These are phyloP conservation scores for Dryas iulia DNA, from an alignment of 1,140 invertebrate genomes.

Conservation along the genomic window DNA sequence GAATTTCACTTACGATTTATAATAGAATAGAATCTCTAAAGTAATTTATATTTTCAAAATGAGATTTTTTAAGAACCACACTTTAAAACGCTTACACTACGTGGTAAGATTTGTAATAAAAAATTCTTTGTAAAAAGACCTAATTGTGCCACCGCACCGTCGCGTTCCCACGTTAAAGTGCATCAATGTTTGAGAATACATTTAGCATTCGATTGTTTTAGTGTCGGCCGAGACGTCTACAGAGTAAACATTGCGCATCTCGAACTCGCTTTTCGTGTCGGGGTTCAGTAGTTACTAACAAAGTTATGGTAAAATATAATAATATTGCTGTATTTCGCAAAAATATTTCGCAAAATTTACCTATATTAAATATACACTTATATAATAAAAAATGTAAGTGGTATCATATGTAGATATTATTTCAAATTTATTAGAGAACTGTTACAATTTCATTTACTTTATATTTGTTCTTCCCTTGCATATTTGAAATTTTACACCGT, in stretches of 20 bases:
- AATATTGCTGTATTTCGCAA: not conserved
- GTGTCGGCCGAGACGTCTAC: constrained; percentile 69
- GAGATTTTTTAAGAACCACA: too few relatives aligned
- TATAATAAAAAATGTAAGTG: not conserved
- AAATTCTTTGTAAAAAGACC: constrained; percentile 46
- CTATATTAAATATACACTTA: too few relatives aligned
- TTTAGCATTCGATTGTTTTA: constrained; percentile 80
- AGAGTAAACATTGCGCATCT: constrained; percentile 62
- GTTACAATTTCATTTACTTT: not conserved
- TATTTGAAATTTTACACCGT: constrained; percentile 30
- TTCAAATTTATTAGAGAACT: not conserved
- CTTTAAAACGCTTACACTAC: not conserved
- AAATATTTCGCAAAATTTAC: too few relatives aligned
- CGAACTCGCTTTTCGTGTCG: constrained; percentile 13
- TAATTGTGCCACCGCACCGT: constrained; percentile 69
- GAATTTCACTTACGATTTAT: not conserved
- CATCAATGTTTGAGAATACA: constrained; percentile 70
- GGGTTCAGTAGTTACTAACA: not conserved
- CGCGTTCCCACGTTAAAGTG: constrained; percentile 76
- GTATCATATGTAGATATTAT: not conserved
- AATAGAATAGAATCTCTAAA: not conserved
- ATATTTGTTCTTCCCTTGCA: constrained; percentile 17
- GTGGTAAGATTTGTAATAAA: not conserved
- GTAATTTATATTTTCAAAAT: too few relatives aligned
- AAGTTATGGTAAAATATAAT: not conserved